Conservation (phyloP, 2,888 invertebrate genomes). For the Eretmocerus hayati region DNA sequence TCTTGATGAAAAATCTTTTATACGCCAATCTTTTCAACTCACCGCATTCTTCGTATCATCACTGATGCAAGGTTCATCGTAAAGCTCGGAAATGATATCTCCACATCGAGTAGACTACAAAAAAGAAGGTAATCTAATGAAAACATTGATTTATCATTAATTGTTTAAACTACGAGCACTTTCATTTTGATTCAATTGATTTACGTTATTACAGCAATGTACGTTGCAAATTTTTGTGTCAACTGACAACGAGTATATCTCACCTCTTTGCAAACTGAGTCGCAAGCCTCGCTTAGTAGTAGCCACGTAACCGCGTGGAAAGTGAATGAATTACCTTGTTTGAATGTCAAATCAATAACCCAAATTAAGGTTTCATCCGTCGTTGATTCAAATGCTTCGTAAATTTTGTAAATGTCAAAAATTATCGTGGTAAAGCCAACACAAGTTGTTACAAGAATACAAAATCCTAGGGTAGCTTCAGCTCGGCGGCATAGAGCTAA, state of each 20-base stretch:
- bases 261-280: constrained; percentile 7
- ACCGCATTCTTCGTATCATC: constrained; percentile 9
- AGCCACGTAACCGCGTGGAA: background rate
- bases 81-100: constrained; percentile 9
- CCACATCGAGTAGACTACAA: constrained; percentile 7
- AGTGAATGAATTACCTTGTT: background rate
- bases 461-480: background rate
- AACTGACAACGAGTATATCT: too few species aligned
- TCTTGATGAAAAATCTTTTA: too few species aligned
- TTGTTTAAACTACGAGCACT: too few species aligned
- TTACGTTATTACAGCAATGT: too few species aligned
- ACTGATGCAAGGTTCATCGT: constrained; percentile 13
- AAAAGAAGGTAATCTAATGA: background rate
- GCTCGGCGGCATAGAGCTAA: background rate
- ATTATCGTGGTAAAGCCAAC: background rate
- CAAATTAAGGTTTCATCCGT: background rate
- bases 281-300: constrained; percentile 2
- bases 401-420: background rate
- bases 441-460: background rate
- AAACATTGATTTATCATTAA: too few species aligned
- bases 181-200: too few species aligned
- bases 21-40: too few species aligned
- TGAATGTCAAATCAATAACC: background rate
- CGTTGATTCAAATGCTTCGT: background rate
- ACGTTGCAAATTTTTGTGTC: too few species aligned